Evolutionary conservation across 2,113 vertebrate genomes (phyloP).

Genomic region (Hemiscyllium ocellatum): DNA sequence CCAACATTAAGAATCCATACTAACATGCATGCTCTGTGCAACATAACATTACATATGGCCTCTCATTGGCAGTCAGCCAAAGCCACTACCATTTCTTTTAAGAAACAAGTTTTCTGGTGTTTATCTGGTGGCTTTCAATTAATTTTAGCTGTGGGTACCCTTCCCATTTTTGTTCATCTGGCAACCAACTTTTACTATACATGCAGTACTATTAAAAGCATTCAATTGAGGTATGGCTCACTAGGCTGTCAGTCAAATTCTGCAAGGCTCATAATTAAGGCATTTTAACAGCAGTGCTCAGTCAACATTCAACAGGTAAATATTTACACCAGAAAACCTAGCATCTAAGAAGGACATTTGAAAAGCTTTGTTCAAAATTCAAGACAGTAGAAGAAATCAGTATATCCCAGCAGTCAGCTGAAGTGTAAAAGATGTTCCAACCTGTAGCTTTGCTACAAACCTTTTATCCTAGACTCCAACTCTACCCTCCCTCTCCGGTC

Average conservation of each 20-base stretch:
- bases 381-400: neutral
- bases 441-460: neutral
- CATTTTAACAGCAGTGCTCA: slow-evolving; percentile 3
- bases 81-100: neutral
- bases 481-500: neutral
- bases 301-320: neutral
- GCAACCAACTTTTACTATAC: no score
- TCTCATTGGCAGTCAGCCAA: neutral
- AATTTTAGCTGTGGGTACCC: neutral
- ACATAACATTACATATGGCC: neutral
- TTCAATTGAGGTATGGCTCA: neutral
- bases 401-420: neutral
- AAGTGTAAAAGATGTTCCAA: neutral
- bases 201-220: neutral
- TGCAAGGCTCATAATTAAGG: neutral
- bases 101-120: neutral
- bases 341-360: neutral
- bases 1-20: neutral
- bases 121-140: neutral
- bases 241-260: neutral
- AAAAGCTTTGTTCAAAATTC: slow-evolving; percentile 4
- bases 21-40: neutral
- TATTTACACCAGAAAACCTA: neutral
- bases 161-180: neutral
- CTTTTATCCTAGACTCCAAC: neutral